phyloP scores from a whole-genome alignment of 2,888 invertebrate genomes.

The Agrochola circellaris region DNA sequence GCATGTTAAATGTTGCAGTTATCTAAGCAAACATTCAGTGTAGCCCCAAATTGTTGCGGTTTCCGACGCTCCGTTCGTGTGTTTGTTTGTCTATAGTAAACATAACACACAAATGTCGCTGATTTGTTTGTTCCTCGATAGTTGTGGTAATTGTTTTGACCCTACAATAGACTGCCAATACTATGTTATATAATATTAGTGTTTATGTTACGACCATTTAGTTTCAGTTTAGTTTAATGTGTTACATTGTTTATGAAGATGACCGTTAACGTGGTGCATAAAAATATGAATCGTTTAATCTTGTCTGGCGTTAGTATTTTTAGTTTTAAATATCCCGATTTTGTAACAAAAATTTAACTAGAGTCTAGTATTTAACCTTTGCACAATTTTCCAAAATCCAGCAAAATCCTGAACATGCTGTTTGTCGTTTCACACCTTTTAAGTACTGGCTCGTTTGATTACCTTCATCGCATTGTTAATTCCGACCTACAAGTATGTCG shows the following conservation, averaged over 20 bases:
- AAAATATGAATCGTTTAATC: not conserved
- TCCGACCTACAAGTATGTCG: conserved; percentile 4
- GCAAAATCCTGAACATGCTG: not conserved
- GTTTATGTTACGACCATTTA: not conserved
- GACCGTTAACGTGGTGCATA: not conserved
- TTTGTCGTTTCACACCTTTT: not conserved
- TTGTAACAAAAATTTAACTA: not conserved
- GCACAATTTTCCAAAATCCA: no score
- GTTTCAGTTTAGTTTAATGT: conserved; percentile 6
- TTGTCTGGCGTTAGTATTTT: not conserved
- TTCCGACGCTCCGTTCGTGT: conserved; percentile 73
- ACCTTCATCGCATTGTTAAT: conserved; percentile 19
- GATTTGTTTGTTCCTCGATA: conserved; percentile 79
- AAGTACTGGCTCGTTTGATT: not conserved
- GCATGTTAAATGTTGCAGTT: conserved; percentile 72
- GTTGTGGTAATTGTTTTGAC: conserved; percentile 67
- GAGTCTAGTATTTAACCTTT: no score
- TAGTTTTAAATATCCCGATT: no score
- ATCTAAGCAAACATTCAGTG: conserved; percentile 82
- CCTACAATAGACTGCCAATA: conserved; percentile 54
- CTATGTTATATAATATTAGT: conserved; percentile 33
- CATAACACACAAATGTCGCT: conserved; percentile 78
- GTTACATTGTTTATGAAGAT: not conserved
- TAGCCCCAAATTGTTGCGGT: conserved; percentile 82
- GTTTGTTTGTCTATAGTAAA: conserved; percentile 77